A percentile compares a stretch with the other conserved stretches of the same genome.
Evolutionary conservation across 2,888 invertebrate genomes (phyloP).

Genomic region (Dasypolia templi): DNA sequence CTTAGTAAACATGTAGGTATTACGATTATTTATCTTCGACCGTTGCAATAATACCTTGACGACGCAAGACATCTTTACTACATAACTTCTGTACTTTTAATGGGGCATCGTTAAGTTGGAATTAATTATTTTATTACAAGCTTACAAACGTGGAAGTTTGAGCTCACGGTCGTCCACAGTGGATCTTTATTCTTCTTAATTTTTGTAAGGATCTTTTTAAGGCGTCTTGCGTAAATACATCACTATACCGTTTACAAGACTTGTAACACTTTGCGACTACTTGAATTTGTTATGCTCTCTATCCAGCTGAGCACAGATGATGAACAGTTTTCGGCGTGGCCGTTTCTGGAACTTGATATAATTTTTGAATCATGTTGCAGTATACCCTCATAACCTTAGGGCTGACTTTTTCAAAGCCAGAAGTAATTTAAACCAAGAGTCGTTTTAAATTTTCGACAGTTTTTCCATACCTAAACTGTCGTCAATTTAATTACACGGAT

Average conservation of each 20-base stretch:
- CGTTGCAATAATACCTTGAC: conserved; percentile 71
- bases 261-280: neutral
- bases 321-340: neutral
- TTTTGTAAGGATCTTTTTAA: conserved; percentile 36
- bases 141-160: conserved; percentile 65
- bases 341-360: neutral
- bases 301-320: neutral
- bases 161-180: conserved; percentile 73
- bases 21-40: conserved; percentile 62
- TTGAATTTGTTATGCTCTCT: conserved; percentile 4
- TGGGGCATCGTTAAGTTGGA: conserved; percentile 71
- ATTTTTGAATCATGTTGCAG: neutral
- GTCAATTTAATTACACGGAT: neutral
- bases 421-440: no score
- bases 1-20: conserved; percentile 55
- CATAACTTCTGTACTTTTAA: conserved; percentile 72
- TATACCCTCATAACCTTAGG: neutral
- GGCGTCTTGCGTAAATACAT: conserved; percentile 12
- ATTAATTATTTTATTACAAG: conserved; percentile 74
- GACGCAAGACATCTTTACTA: conserved; percentile 69
- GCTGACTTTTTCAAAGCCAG: neutral
- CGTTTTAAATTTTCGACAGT: no score
- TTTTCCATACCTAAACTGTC: neutral
- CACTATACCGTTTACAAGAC: neutral
- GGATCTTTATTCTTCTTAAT: conserved; percentile 38